Evolutionary conservation across 2,888 invertebrate genomes (phyloP).

Genomic region (Philopedon plagiatum): DNA sequence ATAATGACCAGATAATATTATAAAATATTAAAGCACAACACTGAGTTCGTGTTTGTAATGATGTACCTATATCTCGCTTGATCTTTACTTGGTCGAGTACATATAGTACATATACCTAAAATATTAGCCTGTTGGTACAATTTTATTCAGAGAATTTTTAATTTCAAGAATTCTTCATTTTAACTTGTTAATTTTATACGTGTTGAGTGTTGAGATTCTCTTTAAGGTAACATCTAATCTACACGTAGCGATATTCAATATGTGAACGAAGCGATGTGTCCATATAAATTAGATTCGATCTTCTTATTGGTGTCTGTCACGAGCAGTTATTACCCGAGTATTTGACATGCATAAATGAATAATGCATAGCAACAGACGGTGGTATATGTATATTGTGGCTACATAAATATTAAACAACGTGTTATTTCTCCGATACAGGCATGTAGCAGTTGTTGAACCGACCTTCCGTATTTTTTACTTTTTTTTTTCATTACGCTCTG

Average conservation of each 20-base stretch:
- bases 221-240: slow-evolving; percentile 30
- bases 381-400: slow-evolving; percentile 38
- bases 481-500: neutral
- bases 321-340: slow-evolving; percentile 42
- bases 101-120: too few species aligned
- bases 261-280: slow-evolving; percentile 30
- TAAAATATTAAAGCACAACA: too few species aligned
- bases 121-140: too few species aligned
- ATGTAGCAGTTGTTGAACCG: slow-evolving; percentile 11
- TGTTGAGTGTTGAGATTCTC: too few species aligned
- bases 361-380: slow-evolving; percentile 31
- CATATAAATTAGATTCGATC: slow-evolving; percentile 45
- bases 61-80: too few species aligned
- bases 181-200: slow-evolving; percentile 2
- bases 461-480: neutral
- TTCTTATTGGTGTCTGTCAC: slow-evolving; percentile 40
- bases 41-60: too few species aligned
- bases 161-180: too few species aligned
- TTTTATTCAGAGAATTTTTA: too few species aligned
- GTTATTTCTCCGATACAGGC: neutral
- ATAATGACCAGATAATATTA: too few species aligned
- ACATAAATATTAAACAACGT: slow-evolving; percentile 41
- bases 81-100: too few species aligned
- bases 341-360: slow-evolving; percentile 42
- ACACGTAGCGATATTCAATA: slow-evolving; percentile 31